These are phyloP conservation scores for Samia ricini DNA, from an alignment of 1,140 invertebrate genomes.

Conservation along the genomic window DNA sequence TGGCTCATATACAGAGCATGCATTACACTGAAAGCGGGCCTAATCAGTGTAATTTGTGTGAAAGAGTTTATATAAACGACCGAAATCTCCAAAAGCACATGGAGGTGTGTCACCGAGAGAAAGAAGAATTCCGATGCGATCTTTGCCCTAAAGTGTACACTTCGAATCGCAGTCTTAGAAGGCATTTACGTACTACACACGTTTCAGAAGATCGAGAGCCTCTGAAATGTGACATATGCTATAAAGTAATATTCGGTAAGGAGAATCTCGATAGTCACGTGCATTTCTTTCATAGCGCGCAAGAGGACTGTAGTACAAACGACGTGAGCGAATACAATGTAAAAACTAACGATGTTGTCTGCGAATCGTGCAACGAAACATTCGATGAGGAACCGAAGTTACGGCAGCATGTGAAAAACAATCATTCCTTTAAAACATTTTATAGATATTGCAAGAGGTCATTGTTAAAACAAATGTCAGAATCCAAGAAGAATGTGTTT, in stretches of 20 bases:
- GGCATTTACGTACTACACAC: conserved; percentile 38
- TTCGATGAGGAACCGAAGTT: conserved; percentile 38
- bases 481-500: conserved; percentile 10
- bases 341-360: conserved; percentile 15
- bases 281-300: conserved; percentile 20
- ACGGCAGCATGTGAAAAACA: conserved; percentile 46
- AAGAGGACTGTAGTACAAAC: conserved; percentile 7
- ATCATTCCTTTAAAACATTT: conserved; percentile 52
- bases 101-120: conserved; percentile 47
- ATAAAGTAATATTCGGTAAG: conserved; percentile 26
- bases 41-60: conserved; percentile 44
- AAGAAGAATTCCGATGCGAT: conserved; percentile 40
- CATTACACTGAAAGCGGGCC: conserved; percentile 27
- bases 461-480: conserved; percentile 26
- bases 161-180: conserved; percentile 51
- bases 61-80: conserved; percentile 46
- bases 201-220: conserved; percentile 19
- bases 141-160: conserved; percentile 55
- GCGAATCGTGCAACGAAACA: conserved; percentile 34
- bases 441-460: conserved; percentile 54
- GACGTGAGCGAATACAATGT: conserved; percentile 6
- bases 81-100: conserved; percentile 48
- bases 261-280: conserved; percentile 36
- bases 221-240: conserved; percentile 30
- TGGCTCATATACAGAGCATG: conserved; percentile 41